Percentiles rank a stretch among this genome's conserved stretches.
phyloP scores from a whole-genome alignment of 2,888 invertebrate species.

The Allophyes oxyacanthae region DNA sequence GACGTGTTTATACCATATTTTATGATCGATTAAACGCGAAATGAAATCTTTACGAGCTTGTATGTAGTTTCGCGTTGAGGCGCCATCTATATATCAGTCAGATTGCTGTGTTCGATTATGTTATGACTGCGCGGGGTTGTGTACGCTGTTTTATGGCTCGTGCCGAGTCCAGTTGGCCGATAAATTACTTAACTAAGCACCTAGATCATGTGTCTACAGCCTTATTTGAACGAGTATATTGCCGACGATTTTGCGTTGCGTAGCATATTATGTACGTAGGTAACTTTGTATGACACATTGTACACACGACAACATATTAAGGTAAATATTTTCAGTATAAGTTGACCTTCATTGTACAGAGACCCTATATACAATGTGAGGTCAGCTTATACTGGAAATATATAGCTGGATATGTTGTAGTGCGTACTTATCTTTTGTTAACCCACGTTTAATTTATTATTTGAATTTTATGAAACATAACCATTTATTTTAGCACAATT shows the following conservation, averaged over 20 bases:
- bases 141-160: constrained; percentile 62
- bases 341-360: too few species aligned
- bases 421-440: too few species aligned
- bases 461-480: too few species aligned
- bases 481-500: too few species aligned
- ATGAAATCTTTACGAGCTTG: constrained; percentile 76
- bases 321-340: too few species aligned
- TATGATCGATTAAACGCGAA: constrained; percentile 74
- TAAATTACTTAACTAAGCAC: constrained; percentile 66
- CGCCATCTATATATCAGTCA: constrained; percentile 72
- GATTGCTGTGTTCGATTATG: constrained; percentile 55
- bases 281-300: too few species aligned
- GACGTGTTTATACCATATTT: constrained; percentile 73
- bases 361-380: too few species aligned
- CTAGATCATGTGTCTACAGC: constrained; percentile 61
- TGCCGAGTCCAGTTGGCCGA: constrained; percentile 58
- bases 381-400: too few species aligned
- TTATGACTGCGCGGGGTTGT: constrained; percentile 58
- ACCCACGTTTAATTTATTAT: too few species aligned
- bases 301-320: too few species aligned
- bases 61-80: constrained; percentile 68
- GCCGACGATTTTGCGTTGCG: constrained; percentile 27
- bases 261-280: constrained; percentile 11
- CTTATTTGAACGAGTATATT: constrained; percentile 59
- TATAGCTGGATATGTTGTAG: too few species aligned